phyloP scores from a whole-genome alignment of 2,888 invertebrate species.

The Alcis repandata region DNA sequence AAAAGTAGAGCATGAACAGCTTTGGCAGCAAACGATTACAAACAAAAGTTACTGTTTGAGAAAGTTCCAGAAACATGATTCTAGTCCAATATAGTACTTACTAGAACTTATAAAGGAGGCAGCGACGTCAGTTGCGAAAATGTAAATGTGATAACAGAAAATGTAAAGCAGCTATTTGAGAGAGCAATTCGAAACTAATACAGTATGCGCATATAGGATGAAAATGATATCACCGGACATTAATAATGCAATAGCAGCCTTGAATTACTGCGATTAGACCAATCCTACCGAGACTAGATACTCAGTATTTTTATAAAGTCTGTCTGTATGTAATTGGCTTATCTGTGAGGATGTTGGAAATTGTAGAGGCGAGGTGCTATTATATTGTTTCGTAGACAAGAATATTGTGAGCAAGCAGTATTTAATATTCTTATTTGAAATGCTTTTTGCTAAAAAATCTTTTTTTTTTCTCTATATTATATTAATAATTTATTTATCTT shows the following conservation, averaged over 20 bases:
- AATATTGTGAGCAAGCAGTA: background rate
- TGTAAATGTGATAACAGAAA: constrained; percentile 7
- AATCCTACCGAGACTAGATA: constrained; percentile 40
- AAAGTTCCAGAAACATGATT: background rate
- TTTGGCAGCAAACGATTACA: constrained; percentile 7
- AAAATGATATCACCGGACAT: constrained; percentile 47
- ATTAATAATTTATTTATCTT: too few species aligned
- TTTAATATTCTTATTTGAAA: background rate
- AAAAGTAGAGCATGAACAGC: constrained; percentile 24
- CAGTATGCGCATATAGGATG: constrained; percentile 22
- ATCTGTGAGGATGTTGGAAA: constrained; percentile 1
- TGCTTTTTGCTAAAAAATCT: too few species aligned
- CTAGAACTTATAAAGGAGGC: background rate
- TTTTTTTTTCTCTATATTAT: too few species aligned
- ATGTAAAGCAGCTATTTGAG: constrained; percentile 10
- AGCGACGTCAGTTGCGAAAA: background rate
- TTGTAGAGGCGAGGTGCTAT: background rate
- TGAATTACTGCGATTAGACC: constrained; percentile 59
- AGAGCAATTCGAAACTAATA: constrained; percentile 24
- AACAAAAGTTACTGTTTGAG: constrained; percentile 8
- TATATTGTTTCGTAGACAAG: background rate
- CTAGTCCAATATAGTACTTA: background rate
- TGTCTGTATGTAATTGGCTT: background rate
- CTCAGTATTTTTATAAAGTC: constrained; percentile 49
- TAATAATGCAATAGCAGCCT: constrained; percentile 66